These are phyloP conservation scores for Nesidiocoris tenuis DNA, from an alignment of 2,888 invertebrate species.

Conservation along the genomic window DNA sequence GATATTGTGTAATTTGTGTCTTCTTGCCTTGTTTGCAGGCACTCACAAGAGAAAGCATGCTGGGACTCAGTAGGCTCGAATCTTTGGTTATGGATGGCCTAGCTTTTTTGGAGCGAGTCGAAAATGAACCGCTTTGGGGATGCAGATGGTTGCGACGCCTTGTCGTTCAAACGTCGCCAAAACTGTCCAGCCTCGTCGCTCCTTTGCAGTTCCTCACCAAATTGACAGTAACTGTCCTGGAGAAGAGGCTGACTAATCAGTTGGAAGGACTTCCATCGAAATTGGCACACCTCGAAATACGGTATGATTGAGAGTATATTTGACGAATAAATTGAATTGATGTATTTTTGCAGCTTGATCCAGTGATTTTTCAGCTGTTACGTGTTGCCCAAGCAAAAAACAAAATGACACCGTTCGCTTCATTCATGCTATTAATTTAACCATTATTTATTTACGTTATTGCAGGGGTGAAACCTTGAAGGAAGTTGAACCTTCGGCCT, in stretches of 20 bases:
- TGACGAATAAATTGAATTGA: too few relatives aligned
- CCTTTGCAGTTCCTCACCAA: slow-evolving; percentile 39
- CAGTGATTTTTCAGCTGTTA: not conserved
- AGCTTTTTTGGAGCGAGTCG: slow-evolving; percentile 69
- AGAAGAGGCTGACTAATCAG: slow-evolving; percentile 36
- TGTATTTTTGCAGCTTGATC: too few relatives aligned
- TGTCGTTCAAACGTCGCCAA: slow-evolving; percentile 29
- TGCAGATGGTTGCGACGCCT: slow-evolving; percentile 72
- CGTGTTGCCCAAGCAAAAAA: too few relatives aligned
- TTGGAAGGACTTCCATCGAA: slow-evolving; percentile 53
- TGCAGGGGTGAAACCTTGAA: slow-evolving; percentile 53
- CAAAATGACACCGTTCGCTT: too few relatives aligned
- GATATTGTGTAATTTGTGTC: too few relatives aligned
- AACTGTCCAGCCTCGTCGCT: slow-evolving; percentile 31
- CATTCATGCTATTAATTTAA: too few relatives aligned
- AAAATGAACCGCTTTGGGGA: slow-evolving; percentile 72
- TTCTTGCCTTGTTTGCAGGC: slow-evolving; percentile 62
- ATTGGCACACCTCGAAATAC: slow-evolving; percentile 75
- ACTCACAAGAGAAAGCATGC: slow-evolving; percentile 69
- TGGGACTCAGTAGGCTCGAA: slow-evolving; percentile 69
- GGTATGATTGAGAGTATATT: too few relatives aligned
- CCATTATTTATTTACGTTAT: too few relatives aligned
- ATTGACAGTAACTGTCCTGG: slow-evolving; percentile 36
- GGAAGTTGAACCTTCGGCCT: slow-evolving; percentile 74
- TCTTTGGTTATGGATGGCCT: slow-evolving; percentile 73